phyloP scores from a whole-genome alignment of 2,113 vertebrate species.

The Isurus oxyrinchus region DNA sequence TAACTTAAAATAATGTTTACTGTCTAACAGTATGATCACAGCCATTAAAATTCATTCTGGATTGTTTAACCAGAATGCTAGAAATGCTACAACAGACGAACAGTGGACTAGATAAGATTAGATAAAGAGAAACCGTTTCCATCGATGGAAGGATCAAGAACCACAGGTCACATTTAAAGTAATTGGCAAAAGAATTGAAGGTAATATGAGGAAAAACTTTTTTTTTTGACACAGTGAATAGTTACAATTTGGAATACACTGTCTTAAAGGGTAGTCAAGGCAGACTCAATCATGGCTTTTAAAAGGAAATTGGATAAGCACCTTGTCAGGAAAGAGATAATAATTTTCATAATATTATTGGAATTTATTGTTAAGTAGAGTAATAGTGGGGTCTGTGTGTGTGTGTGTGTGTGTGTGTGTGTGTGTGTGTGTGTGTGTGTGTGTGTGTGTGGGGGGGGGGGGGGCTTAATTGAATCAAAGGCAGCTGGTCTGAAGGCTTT shows the following conservation, averaged over 20 bases:
- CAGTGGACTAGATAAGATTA: background rate
- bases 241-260: background rate
- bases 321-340: too few relatives aligned
- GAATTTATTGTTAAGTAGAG: too few relatives aligned
- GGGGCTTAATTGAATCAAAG: too few relatives aligned
- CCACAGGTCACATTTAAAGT: background rate
- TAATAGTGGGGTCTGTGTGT: too few relatives aligned
- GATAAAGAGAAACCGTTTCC: background rate
- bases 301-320: background rate
- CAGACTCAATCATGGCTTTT: background rate
- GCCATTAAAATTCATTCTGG: background rate
- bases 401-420: too few relatives aligned
- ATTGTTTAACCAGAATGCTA: background rate
- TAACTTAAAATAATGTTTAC: slow-evolving; percentile 5
- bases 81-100: background rate
- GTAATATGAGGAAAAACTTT: background rate
- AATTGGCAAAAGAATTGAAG: too few relatives aligned
- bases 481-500: too few relatives aligned
- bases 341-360: too few relatives aligned
- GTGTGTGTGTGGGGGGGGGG: too few relatives aligned
- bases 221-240: background rate
- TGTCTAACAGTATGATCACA: background rate
- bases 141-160: background rate
- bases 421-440: too few relatives aligned
- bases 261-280: background rate